Evolutionary conservation across 2,797 vertebrate genomes (phyloP).

Genomic region (Danio tinwini): DNA sequence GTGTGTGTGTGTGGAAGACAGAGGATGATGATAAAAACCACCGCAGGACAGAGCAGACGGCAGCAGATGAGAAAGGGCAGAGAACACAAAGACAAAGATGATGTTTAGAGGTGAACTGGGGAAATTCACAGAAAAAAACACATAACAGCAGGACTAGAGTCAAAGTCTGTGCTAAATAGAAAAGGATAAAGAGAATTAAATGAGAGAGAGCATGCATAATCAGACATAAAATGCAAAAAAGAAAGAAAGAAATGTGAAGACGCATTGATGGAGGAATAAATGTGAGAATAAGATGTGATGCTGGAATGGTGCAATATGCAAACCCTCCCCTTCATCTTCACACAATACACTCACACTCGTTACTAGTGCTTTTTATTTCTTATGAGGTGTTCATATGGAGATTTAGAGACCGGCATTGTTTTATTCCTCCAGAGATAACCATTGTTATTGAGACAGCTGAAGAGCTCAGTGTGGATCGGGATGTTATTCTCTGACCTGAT

Average conservation of each 20-base stretch:
- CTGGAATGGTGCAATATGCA: slow-evolving; percentile 2
- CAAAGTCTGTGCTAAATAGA: slow-evolving; percentile 19
- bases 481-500: background rate
- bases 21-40: background rate
- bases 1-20: slow-evolving; percentile 18
- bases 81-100: background rate
- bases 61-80: background rate
- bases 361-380: slow-evolving; percentile 7
- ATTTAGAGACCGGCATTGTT: background rate
- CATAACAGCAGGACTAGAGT: slow-evolving; percentile 12
- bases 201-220: background rate
- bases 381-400: background rate
- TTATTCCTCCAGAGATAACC: slow-evolving; percentile 18
- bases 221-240: background rate
- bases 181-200: slow-evolving; percentile 16
- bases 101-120: background rate
- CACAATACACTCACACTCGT: slow-evolving; percentile 11
- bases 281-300: background rate
- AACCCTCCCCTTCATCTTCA: background rate
- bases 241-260: background rate
- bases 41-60: slow-evolving; percentile 21
- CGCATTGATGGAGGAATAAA: slow-evolving; percentile 24
- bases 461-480: background rate
- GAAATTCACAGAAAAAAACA: slow-evolving; percentile 25
- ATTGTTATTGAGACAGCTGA: slow-evolving; percentile 9